Evolutionary conservation across 2,113 vertebrate species (phyloP), one percentile per base, ranked within the genome.

Genomic region (Syngnathus typhle): DNA sequence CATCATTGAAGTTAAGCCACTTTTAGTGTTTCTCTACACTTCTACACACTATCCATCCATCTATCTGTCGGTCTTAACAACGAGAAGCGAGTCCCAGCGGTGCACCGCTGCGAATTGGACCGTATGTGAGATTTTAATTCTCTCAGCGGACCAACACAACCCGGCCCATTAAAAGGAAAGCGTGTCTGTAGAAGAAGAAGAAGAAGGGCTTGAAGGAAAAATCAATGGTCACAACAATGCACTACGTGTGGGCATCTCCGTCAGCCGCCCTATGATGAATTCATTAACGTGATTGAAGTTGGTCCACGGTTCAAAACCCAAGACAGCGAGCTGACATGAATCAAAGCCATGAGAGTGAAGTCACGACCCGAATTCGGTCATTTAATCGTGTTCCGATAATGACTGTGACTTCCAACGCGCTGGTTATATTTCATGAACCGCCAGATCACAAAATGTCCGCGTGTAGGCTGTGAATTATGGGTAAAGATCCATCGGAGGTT

Each of bases 231-330:
- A 75, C 75, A 81, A 84, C 85, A 84, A 85, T 83, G 43, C 78
- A 84, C 85, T 84, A 77, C 68, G 63, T 61, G 74, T 16, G 74
- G 73, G 78, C 68, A 67, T 86, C 76, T 83, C 79, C 63, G 79
- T 84, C 81, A 82, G 73, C 72, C 65, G 74, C 67, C 52, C 74
- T 79, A 76, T 79, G 81, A 83, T 82, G 79, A 77, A 82, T 72
- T 84, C 83, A 85, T 89, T 88, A 85, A 84, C 79, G 78, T 88
- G 84, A 88, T 86, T 85, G 83, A 89, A 78, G 83, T 67, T 64
- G 72, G 73, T 78, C 85, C 82, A 81, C 76, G 82, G 77, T 81
- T 85, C 74, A 84, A 84, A 83, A 81, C 82, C 82, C 67, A 41
- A 64, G 66, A 79, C 77, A 71, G 75, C 55, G 63, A 63, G 64